Conservation (phyloP, 2,797 vertebrate genomes). For the Artibeus lituratus region DNA sequence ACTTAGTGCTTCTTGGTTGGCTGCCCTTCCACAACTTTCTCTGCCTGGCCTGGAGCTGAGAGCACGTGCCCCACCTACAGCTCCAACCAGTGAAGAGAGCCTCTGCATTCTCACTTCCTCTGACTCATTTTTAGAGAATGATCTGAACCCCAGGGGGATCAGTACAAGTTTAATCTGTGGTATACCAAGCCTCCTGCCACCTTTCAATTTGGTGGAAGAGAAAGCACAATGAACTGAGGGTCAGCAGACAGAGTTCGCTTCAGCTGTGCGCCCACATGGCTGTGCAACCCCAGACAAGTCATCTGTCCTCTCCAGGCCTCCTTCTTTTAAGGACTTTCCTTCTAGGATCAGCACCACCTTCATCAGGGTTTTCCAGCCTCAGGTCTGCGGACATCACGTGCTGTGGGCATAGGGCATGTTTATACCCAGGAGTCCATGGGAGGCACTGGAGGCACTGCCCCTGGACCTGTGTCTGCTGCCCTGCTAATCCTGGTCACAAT, state of each 20-base stretch:
- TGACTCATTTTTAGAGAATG: slow-evolving; percentile 43
- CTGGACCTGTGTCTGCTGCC: not conserved
- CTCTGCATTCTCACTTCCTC: slow-evolving; percentile 56
- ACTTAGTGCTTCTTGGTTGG: slow-evolving; percentile 3
- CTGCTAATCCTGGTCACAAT: not conserved
- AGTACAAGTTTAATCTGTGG: not conserved
- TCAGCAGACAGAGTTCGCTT: not conserved
- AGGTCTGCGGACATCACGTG: not conserved
- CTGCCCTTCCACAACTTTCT: slow-evolving; percentile 43
- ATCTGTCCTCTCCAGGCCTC: not conserved
- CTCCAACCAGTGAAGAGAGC: not conserved
- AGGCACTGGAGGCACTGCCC: not conserved
- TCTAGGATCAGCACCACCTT: not conserved
- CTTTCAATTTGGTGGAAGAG: not conserved
- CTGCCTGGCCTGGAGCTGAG: not conserved
- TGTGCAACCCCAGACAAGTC: not conserved
- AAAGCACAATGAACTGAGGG: not conserved
- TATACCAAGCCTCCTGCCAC: not conserved
- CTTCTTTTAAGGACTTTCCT: not conserved
- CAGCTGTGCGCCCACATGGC: not conserved
- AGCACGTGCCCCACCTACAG: not conserved
- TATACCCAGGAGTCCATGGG: not conserved
- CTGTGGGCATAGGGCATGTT: rapidly evolving
- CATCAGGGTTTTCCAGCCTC: not conserved
- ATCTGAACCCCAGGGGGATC: not conserved